phyloP scores from a whole-genome alignment of 2,888 invertebrate genomes.

The Chrysolina oricalcia region DNA sequence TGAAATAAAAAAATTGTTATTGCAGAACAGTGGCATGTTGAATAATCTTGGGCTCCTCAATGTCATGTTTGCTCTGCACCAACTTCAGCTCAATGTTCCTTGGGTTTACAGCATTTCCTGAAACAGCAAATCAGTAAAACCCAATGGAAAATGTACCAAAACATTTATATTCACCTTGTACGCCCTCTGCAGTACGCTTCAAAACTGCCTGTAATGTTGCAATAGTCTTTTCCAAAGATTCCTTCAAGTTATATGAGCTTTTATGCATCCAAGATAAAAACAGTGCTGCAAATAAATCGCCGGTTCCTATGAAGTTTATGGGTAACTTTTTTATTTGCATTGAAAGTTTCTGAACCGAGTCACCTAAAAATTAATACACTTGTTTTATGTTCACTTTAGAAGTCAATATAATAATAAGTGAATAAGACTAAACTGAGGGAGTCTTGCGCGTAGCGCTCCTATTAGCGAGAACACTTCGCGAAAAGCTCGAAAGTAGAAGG shows the following conservation, averaged over 20 bases:
- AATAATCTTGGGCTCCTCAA: slow-evolving; percentile 78
- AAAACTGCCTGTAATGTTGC: slow-evolving; percentile 88
- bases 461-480: too few relatives aligned
- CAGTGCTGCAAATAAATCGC: slow-evolving; percentile 93
- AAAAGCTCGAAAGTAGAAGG: too few relatives aligned
- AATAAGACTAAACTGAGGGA: too few relatives aligned
- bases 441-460: too few relatives aligned
- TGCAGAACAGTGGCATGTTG: too few relatives aligned
- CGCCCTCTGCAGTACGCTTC: slow-evolving; percentile 76
- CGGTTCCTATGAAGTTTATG: slow-evolving; percentile 81
- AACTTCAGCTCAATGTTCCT: slow-evolving; percentile 83
- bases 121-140: slow-evolving; percentile 38
- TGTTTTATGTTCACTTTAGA: slow-evolving; percentile 53
- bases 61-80: slow-evolving; percentile 86
- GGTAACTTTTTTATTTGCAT: slow-evolving; percentile 84
- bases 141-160: slow-evolving; percentile 4
- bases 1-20: background rate
- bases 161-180: slow-evolving; percentile 72
- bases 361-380: slow-evolving; percentile 42
- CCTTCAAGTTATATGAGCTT: slow-evolving; percentile 78
- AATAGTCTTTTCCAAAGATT: slow-evolving; percentile 87
- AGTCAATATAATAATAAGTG: background rate
- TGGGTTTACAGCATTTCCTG: slow-evolving; percentile 68
- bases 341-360: slow-evolving; percentile 63
- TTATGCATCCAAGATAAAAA: slow-evolving; percentile 90